Evolutionary conservation across 2,113 vertebrate genomes (phyloP).

Genomic region (Nesoenas mayeri): DNA sequence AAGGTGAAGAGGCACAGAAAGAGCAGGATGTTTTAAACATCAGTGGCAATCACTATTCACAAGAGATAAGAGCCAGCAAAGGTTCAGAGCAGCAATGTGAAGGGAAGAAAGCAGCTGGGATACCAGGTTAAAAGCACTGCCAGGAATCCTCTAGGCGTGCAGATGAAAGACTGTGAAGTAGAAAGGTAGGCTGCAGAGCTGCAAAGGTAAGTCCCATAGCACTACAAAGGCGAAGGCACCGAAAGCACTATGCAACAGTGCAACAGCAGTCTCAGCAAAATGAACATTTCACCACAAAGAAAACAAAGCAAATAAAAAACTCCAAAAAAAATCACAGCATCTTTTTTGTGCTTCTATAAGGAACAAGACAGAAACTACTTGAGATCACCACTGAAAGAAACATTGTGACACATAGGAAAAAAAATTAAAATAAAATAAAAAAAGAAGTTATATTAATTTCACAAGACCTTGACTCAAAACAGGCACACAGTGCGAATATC

Average conservation of each 20-base stretch:
- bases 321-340: rapidly evolving
- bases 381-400: background rate
- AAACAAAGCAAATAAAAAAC: background rate
- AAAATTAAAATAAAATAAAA: background rate
- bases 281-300: background rate
- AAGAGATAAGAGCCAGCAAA: background rate
- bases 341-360: background rate
- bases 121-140: background rate
- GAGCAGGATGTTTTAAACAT: background rate
- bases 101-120: background rate
- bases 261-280: background rate
- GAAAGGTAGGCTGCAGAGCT: background rate
- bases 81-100: background rate
- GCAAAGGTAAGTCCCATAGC: background rate
- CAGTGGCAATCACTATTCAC: background rate
- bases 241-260: background rate
- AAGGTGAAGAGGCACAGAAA: background rate
- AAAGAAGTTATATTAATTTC: background rate
- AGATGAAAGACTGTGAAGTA: background rate
- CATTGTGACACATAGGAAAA: background rate
- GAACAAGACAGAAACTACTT: background rate
- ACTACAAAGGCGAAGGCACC: background rate
- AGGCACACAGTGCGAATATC: background rate
- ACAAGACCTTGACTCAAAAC: background rate
- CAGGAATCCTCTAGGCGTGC: background rate